These are phyloP conservation scores for Temnopleurus reevesii DNA, from an alignment of 53 echinoderm and acorn worm species.

Conservation along the genomic window DNA sequence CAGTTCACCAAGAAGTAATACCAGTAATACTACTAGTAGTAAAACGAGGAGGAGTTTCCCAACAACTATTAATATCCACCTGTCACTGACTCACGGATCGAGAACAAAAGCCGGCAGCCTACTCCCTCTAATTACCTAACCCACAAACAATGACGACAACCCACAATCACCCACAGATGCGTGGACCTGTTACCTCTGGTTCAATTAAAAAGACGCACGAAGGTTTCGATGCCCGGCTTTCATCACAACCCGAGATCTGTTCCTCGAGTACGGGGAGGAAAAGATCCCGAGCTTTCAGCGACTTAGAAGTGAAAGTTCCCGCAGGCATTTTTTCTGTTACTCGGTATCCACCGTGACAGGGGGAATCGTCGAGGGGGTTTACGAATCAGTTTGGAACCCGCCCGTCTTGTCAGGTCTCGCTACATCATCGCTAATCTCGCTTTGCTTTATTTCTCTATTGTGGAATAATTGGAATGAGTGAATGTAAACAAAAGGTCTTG, in stretches of 20 bases:
- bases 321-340: conserved; percentile 45
- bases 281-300: not conserved
- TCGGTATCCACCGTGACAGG: conserved; percentile 16
- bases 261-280: not conserved
- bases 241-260: conserved; percentile 2
- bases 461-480: not conserved
- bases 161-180: conserved; percentile 35
- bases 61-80: conserved; percentile 30
- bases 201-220: not conserved
- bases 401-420: conserved; percentile 20
- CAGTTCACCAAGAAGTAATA: not conserved
- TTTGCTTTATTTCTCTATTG: not conserved
- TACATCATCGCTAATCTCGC: conserved; percentile 8
- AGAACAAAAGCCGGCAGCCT: conserved; percentile 27
- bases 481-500: conserved; percentile 14
- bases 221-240: conserved; percentile 34
- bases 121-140: conserved; percentile 43
- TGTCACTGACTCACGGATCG: conserved; percentile 23
- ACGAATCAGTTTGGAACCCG: conserved; percentile 10
- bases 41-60: conserved; percentile 5
- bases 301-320: conserved; percentile 41
- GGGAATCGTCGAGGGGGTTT: conserved; percentile 5
- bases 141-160: conserved; percentile 49
- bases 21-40: not conserved
- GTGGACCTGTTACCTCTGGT: conserved; percentile 27